Conservation (phyloP, 2,888 invertebrate genomes). For the Megaustenia siamemsis region DNA sequence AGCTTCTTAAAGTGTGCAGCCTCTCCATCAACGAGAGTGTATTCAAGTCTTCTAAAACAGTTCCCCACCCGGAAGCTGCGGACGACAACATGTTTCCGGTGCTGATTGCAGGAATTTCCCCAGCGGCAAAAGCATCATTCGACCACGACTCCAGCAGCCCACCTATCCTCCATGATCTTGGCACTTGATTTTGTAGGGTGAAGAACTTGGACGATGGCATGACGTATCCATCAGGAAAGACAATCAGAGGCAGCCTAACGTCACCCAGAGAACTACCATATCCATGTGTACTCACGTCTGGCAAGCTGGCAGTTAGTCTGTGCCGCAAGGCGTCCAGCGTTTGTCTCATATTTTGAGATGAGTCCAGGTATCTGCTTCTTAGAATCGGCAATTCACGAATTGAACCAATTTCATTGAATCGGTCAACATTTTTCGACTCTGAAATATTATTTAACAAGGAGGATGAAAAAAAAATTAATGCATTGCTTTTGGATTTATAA, state of each 20-base stretch:
- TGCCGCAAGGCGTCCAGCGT: conserved; percentile 33
- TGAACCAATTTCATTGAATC: conserved; percentile 13
- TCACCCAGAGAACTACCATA: conserved; percentile 26
- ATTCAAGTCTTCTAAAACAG: conserved; percentile 18
- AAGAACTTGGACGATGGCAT: neutral
- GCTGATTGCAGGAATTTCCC: conserved; percentile 14
- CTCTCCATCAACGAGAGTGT: conserved; percentile 36
- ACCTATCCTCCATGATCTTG: conserved; percentile 42
- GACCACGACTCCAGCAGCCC: conserved; percentile 39
- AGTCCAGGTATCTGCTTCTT: neutral
- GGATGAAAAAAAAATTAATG: neutral
- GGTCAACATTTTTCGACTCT: conserved; percentile 28
- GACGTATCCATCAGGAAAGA: conserved; percentile 31
- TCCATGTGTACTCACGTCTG: conserved; percentile 11
- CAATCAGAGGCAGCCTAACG: neutral
- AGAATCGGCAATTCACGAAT: conserved; percentile 4
- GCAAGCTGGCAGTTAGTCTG: conserved; percentile 39
- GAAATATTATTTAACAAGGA: neutral
- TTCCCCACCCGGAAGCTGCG: neutral
- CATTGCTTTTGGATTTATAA: neutral
- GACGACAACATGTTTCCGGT: conserved; percentile 6
- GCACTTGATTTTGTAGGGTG: conserved; percentile 30
- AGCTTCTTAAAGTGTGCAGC: conserved; percentile 11
- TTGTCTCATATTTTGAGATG: conserved; percentile 2
- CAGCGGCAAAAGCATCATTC: neutral